Percentiles rank a stretch among this genome's conserved stretches.
These are phyloP conservation scores for Lasioglossum villosulum DNA, from an alignment of 2,888 invertebrate genomes.

Conservation along the genomic window DNA sequence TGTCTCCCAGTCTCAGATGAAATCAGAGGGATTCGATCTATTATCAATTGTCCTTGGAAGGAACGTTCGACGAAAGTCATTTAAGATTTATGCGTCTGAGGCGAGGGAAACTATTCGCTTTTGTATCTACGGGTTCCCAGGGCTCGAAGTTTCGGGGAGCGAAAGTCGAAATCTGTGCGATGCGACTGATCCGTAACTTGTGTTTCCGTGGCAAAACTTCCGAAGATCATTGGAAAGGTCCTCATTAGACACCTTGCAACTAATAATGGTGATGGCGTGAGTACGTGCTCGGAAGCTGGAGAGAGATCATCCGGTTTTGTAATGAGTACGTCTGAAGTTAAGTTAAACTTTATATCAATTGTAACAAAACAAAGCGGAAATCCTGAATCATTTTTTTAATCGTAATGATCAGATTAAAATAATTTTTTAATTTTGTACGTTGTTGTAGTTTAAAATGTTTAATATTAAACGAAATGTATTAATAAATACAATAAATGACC, in stretches of 20 bases:
- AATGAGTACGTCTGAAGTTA: neutral
- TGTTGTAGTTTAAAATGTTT: neutral
- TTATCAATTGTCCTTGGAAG: constrained; percentile 62
- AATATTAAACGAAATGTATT: neutral
- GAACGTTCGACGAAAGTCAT: constrained; percentile 46
- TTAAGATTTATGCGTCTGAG: constrained; percentile 51
- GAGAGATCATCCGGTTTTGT: neutral
- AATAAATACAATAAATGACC: neutral
- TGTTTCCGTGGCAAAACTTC: constrained; percentile 52
- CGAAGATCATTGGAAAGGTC: constrained; percentile 23
- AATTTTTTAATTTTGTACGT: too few species aligned
- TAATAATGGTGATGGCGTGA: constrained; percentile 22
- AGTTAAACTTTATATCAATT: neutral
- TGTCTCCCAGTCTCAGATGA: constrained; percentile 32
- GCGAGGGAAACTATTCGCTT: constrained; percentile 23
- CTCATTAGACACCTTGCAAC: constrained; percentile 37
- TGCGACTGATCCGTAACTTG: constrained; percentile 13
- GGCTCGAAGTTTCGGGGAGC: constrained; percentile 40
- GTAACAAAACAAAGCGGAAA: neutral
- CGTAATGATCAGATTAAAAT: neutral
- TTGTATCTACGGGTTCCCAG: constrained; percentile 39
- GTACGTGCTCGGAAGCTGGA: constrained; percentile 10
- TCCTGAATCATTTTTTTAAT: neutral
- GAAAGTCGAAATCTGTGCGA: constrained; percentile 50
- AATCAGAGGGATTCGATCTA: constrained; percentile 44